A percentile compares a stretch with the other conserved stretches of the same genome.
These are phyloP conservation scores for Perognathus longimembris DNA, from an alignment of 2,113 vertebrate genomes.

Conservation along the genomic window DNA sequence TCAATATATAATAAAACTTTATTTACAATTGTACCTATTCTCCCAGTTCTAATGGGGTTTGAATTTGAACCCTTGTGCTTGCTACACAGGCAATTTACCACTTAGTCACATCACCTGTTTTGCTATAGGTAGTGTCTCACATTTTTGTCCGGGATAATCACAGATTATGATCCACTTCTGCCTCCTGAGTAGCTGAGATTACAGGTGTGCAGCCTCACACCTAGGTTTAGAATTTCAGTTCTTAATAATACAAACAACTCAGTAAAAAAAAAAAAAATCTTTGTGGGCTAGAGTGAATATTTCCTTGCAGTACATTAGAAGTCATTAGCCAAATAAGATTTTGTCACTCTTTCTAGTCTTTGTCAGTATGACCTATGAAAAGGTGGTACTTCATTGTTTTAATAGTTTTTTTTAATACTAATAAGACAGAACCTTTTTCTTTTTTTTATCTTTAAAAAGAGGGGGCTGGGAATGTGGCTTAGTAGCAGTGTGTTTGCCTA, in stretches of 20 bases:
- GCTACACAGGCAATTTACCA: no score
- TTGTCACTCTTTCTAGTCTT: background rate
- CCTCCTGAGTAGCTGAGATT: no score
- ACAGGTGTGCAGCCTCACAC: no score
- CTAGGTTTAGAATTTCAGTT: background rate
- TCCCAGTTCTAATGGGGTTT: no score
- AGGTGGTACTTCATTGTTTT: background rate
- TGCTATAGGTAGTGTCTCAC: no score
- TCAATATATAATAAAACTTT: background rate
- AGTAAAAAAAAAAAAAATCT: constrained; percentile 43
- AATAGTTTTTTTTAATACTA: constrained; percentile 10
- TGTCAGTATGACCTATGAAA: background rate
- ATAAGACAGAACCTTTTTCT: background rate
- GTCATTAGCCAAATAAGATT: background rate
- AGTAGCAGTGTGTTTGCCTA: no score
- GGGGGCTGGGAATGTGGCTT: no score
- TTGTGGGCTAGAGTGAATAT: background rate
- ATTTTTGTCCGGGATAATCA: no score
- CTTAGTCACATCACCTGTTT: background rate
- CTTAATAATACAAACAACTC: background rate
- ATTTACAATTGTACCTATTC: no score
- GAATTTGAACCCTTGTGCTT: no score
- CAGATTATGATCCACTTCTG: no score
- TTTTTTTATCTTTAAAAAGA: background rate
- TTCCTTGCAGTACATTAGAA: background rate